These are phyloP conservation scores for Ylistrum balloti DNA, from an alignment of 1,140 invertebrate species.

Conservation along the genomic window DNA sequence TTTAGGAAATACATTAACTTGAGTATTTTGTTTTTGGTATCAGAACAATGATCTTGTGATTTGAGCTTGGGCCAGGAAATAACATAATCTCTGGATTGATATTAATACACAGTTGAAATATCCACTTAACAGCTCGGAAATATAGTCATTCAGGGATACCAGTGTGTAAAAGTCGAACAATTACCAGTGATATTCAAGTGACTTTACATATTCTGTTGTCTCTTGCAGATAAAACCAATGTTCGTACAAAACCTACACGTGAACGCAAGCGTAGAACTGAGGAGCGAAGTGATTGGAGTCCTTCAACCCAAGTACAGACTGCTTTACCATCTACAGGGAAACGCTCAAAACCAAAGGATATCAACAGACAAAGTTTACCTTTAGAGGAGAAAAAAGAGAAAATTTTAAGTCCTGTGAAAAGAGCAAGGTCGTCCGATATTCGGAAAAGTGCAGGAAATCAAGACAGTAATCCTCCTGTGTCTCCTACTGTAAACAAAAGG, in stretches of 20 bases:
- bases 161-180: neutral
- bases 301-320: neutral
- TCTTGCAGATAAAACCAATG: conserved; percentile 23
- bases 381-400: conserved; percentile 33
- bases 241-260: conserved; percentile 8
- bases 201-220: neutral
- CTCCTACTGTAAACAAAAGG: neutral
- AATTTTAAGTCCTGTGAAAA: conserved; percentile 35
- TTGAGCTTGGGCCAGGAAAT: neutral
- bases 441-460: neutral
- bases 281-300: neutral
- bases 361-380: neutral
- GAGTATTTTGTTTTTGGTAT: neutral
- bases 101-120: neutral
- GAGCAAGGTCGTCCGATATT: neutral
- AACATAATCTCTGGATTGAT: neutral
- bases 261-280: conserved; percentile 21
- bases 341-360: conserved; percentile 32
- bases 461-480: neutral
- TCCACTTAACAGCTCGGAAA: neutral
- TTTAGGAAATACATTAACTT: neutral
- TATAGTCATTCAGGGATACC: neutral
- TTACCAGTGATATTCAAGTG: neutral
- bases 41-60: neutral
- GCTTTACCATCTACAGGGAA: neutral